Conservation (phyloP, 1,140 invertebrate genomes). For the Gonatopus flavifemur region DNA sequence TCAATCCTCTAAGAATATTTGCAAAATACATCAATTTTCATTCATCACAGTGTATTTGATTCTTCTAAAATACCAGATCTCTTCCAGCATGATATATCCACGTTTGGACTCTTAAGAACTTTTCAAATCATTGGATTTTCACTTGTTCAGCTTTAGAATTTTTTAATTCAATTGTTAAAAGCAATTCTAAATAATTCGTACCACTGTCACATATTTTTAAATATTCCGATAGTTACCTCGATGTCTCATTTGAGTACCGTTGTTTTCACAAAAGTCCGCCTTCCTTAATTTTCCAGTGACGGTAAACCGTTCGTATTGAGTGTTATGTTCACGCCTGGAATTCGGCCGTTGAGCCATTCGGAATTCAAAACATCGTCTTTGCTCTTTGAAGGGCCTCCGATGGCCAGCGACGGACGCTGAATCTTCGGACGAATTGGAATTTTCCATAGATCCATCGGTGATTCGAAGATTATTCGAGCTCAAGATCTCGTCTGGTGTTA, state of each 20-base stretch:
- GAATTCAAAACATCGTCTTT: slow-evolving; percentile 62
- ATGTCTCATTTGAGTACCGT: slow-evolving; percentile 22
- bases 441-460: slow-evolving; percentile 45
- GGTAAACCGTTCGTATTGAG: slow-evolving; percentile 62
- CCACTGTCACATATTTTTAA: too few relatives aligned
- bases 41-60: too few relatives aligned
- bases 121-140: too few relatives aligned
- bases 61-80: too few relatives aligned
- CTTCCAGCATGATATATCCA: too few relatives aligned
- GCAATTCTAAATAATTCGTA: too few relatives aligned
- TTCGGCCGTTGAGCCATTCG: slow-evolving; percentile 59
- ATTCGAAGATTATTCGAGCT: slow-evolving; percentile 39
- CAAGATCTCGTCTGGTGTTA: slow-evolving; percentile 61
- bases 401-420: slow-evolving; percentile 43
- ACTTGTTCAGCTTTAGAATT: too few relatives aligned
- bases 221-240: too few relatives aligned
- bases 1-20: too few relatives aligned
- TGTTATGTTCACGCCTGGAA: slow-evolving; percentile 58
- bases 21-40: too few relatives aligned
- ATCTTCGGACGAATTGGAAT: slow-evolving; percentile 46
- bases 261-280: slow-evolving; percentile 38
- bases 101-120: too few relatives aligned
- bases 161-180: too few relatives aligned
- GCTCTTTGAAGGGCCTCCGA: slow-evolving; percentile 35
- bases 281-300: slow-evolving; percentile 58